These are phyloP conservation scores for Trachemys scripta DNA, from an alignment of 2,113 vertebrate genomes.

Conservation along the genomic window DNA sequence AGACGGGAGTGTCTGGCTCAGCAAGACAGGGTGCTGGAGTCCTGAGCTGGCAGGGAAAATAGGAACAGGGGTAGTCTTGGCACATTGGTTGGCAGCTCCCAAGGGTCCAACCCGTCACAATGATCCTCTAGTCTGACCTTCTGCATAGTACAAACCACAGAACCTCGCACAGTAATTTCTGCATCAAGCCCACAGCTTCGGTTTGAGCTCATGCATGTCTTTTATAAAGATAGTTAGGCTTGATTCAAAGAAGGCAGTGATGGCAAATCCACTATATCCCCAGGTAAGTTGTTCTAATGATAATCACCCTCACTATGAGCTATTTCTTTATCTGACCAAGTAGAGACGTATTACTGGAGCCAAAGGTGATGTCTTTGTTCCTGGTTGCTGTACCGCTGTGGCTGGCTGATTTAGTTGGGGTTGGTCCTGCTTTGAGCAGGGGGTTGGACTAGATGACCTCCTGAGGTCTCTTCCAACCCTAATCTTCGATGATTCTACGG, in stretches of 20 bases:
- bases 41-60: no score
- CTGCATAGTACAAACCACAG: accelerated
- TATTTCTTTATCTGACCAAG: neutral
- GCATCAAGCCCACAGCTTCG: neutral
- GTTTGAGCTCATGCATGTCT: neutral
- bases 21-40: no score
- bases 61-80: no score
- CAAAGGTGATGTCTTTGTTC: neutral
- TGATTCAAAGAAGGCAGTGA: neutral
- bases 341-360: neutral
- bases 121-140: neutral
- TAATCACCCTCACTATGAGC: neutral
- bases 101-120: no score
- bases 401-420: neutral
- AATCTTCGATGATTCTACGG: neutral
- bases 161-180: neutral
- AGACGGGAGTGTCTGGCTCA: no score
- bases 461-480: no score
- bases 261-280: neutral
- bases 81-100: no score
- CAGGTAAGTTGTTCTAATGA: neutral
- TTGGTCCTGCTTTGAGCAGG: no score
- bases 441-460: no score
- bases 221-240: neutral
- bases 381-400: neutral